Evolutionary conservation across 1,140 invertebrate species (phyloP), one percentile per base, ranked within the genome.

Genomic region (Drosophila malerkotliana): DNA sequence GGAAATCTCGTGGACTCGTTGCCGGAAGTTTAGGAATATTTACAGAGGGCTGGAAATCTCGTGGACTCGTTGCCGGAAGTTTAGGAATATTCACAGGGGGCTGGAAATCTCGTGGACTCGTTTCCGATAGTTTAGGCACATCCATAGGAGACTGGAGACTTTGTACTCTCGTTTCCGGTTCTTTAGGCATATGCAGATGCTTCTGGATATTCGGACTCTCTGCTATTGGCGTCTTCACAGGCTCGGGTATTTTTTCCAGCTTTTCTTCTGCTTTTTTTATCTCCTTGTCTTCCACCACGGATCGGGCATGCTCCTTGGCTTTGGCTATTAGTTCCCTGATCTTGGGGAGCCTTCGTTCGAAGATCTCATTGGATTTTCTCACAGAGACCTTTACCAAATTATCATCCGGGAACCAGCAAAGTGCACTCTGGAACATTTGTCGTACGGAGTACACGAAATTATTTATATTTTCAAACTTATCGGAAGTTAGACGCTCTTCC

Each of bases 401-500:
- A 14, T 60, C 57, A 8, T 60, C 57, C 1, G 72, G 54, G 44
- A 78, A 78, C 7, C 76, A 77, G 14, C n/a, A 18, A 51, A 78
- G n/a, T 0, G 74, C 74, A 37, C 77, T 77, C 4, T 61, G 47
- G 30, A 72, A 72, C 76, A 78, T 78, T 8, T 18, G 26, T 0
- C 57, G 52, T 5, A 78, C 9, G 7, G 18, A 28, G 4, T 7
- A 7, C 3, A 61, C 44, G 6, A 78, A 77, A 1, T 4, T 14
- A 4, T 77, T 52, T 1, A 66, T 18, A 1, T 10, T 41, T 0
- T 72, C 37, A 1, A 61, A 66, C 0, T 48, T 21, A 10, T 72
- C 21, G 1, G 10, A 1, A 2, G 21, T 4, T 10, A 78, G 5
- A 1, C 44, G 55, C 0, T 14, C 12, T 0, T 48, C 26, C 0